Percentiles rank a stretch among this genome's conserved stretches.
Conservation (phyloP, 2,797 vertebrate species). For the Squalus acanthias region DNA sequence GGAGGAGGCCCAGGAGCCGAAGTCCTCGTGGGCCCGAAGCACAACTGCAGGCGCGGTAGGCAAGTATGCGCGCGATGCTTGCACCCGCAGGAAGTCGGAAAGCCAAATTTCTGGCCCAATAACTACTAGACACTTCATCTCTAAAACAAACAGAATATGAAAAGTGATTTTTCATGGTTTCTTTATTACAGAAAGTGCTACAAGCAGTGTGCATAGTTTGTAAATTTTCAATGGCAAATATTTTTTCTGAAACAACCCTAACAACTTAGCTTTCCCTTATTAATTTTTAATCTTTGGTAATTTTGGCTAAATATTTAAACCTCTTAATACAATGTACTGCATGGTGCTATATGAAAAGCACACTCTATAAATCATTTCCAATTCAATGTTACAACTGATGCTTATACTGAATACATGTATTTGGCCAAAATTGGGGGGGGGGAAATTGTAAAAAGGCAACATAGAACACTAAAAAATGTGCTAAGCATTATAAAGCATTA, state of each 20-base stretch:
- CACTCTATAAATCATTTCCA: background rate
- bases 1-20: too few species aligned
- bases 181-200: conserved; percentile 4
- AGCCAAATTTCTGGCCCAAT: too few species aligned
- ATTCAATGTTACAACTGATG: background rate
- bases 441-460: background rate
- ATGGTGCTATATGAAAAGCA: background rate
- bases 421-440: background rate
- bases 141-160: background rate
- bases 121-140: too few species aligned
- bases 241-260: background rate
- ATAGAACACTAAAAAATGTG: background rate
- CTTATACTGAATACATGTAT: background rate
- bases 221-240: background rate
- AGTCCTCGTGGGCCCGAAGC: too few species aligned
- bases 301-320: background rate
- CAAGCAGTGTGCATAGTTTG: background rate
- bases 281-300: background rate
- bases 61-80: too few species aligned
- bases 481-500: background rate
- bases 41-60: too few species aligned
- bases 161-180: background rate
- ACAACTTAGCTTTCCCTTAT: background rate
- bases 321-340: background rate
- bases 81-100: too few species aligned